phyloP scores from a whole-genome alignment of 53 echinoderm and acorn worm species.

The Luidia sarsii region DNA sequence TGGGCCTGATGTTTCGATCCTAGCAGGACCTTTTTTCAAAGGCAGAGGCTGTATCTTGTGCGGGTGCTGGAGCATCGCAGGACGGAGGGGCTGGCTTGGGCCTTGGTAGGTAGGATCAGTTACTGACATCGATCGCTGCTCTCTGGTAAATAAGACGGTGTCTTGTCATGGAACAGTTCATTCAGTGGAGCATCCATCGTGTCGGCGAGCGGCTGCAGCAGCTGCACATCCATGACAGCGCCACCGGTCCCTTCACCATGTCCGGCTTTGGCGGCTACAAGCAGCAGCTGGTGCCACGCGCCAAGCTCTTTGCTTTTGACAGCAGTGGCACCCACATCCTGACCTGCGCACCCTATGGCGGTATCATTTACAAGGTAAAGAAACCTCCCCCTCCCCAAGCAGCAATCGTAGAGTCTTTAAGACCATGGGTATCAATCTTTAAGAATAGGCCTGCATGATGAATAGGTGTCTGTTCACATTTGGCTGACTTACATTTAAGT shows the following conservation, averaged over 20 bases:
- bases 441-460: no score
- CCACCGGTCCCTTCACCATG: slow-evolving; percentile 94
- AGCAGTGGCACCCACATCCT: slow-evolving; percentile 83
- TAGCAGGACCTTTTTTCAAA: no score
- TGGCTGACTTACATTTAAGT: no score
- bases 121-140: not conserved
- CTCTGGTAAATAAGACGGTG: not conserved
- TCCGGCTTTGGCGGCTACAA: slow-evolving; percentile 95
- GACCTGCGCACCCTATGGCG: slow-evolving; percentile 93
- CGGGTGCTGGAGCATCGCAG: no score
- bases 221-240: slow-evolving; percentile 84
- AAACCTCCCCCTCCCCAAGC: no score
- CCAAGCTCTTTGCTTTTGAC: slow-evolving; percentile 96
- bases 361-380: slow-evolving; percentile 93
- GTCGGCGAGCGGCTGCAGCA: slow-evolving; percentile 76
- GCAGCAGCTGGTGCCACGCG: slow-evolving; percentile 87
- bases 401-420: no score
- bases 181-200: slow-evolving; percentile 82
- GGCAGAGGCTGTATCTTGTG: no score
- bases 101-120: no score
- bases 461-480: no score
- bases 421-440: no score
- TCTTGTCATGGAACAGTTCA: slow-evolving; percentile 64
- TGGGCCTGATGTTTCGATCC: no score
- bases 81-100: no score